Conservation (phyloP, 2,888 invertebrate species). For the Euproctis similis region DNA sequence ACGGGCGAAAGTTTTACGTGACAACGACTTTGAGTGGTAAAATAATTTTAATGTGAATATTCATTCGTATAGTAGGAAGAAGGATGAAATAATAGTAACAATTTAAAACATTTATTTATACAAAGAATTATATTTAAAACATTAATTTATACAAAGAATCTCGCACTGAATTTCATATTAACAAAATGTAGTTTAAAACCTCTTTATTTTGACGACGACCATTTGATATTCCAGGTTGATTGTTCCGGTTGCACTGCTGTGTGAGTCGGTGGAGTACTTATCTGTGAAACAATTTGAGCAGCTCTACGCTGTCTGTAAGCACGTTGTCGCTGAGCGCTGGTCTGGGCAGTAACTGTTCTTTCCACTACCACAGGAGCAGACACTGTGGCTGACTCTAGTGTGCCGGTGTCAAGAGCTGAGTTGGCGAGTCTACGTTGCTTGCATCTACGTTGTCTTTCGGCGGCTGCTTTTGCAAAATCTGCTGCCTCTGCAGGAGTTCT, state of each 20-base stretch:
- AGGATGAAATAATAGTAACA: no score
- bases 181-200: not conserved
- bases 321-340: slow-evolving; percentile 13
- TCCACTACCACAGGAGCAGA: slow-evolving; percentile 13
- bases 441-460: slow-evolving; percentile 22
- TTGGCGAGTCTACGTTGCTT: slow-evolving; percentile 19
- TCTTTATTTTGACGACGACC: slow-evolving; percentile 14
- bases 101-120: no score
- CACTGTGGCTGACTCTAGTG: slow-evolving; percentile 9
- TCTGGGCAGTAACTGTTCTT: slow-evolving; percentile 11
- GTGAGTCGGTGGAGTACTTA: slow-evolving; percentile 11
- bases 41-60: no score
- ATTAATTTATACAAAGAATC: no score
- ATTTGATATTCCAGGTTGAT: slow-evolving; percentile 22
- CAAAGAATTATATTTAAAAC: no score
- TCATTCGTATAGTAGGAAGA: no score
- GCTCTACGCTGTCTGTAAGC: slow-evolving; percentile 13
- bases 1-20: no score
- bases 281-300: slow-evolving; percentile 9
- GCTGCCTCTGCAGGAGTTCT: slow-evolving; percentile 20
- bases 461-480: slow-evolving; percentile 20
- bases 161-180: no score
- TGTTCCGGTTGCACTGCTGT: slow-evolving; percentile 11
- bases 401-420: slow-evolving; percentile 10
- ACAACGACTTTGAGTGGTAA: no score